Base-by-base conservation (phyloP, 1,140 invertebrate genomes). In the Zaprionus tsacasi region DNA sequence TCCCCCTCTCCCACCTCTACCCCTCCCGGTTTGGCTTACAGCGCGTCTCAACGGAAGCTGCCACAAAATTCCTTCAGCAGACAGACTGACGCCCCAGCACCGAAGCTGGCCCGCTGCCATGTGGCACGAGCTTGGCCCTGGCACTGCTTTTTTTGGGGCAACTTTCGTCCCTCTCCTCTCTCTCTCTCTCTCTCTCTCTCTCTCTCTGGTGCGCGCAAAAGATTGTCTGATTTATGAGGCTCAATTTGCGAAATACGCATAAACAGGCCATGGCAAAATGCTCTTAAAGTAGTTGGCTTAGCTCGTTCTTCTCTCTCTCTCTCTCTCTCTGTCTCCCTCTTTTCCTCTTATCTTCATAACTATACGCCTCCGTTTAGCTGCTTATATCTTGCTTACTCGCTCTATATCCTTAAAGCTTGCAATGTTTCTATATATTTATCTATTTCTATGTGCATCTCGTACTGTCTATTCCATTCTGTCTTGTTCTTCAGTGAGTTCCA, bases 201-300 rank as follows among this genome's bases (percentile, higher is more conserved):
- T 21, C 21, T 21, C 21, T 21, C 21, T 21, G 21, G 36, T 15
- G 8, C 10, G 43, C 10, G 21, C 38, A 21, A n/a, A 38, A 52
- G 55, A 38, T 15, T 68, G 30, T 48, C 61, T 73, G 80, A 88
- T 88, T 88, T 88, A 88, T 88, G 85, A 50, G 67, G 43, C 55
- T 63, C 59, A 60, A 67, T 82, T 66, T 48, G 54, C 21, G 25
- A 58, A 70, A 56, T 45, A 73, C 83, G 73, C 82, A 86, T 86
- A 86, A 87, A 86, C 83, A 87, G 65, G 67, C 65, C 66, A 82
- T 74, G 40, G 33, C 48, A 43, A 58, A 17, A 17, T 13, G 61
- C 56, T 36, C 65, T 78, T 60, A 38, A 65, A 72, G 69, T 40
- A 48, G 43, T 13, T 36, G 17, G 43, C 10, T 25, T 25, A 50